Conservation (phyloP, 1,140 invertebrate genomes). For the Mercenaria mercenaria region DNA sequence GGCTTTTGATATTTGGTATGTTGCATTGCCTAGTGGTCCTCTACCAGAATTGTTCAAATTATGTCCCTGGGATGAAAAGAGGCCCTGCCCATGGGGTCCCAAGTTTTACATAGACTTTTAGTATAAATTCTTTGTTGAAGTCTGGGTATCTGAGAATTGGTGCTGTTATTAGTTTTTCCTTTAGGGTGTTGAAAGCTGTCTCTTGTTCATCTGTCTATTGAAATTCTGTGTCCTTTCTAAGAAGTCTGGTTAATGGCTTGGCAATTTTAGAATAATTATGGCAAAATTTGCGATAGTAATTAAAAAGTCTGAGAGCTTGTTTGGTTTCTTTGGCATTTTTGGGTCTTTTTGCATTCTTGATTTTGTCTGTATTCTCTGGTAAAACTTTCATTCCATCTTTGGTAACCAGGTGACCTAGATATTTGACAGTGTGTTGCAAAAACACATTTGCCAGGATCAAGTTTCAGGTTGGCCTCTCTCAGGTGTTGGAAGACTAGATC, state of each 20-base stretch:
- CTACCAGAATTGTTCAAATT: too few relatives aligned
- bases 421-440: constrained; percentile 69
- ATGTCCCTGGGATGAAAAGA: too few relatives aligned
- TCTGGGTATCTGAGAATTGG: constrained; percentile 20
- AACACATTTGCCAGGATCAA: constrained; percentile 71
- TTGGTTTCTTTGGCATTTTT: constrained; percentile 66
- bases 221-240: constrained; percentile 35
- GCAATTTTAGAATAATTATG: constrained; percentile 58
- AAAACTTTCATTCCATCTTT: constrained; percentile 65
- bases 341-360: neutral
- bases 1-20: too few relatives aligned
- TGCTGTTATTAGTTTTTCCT: neutral
- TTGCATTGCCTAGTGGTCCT: too few relatives aligned
- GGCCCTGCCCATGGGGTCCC: too few relatives aligned
- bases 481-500: constrained; percentile 45
- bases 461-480: constrained; percentile 68
- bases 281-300: constrained; percentile 79
- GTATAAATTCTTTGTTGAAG: constrained; percentile 24
- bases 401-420: constrained; percentile 67
- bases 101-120: too few relatives aligned
- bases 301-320: constrained; percentile 86
- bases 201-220: constrained; percentile 16
- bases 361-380: constrained; percentile 53
- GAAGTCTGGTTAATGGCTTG: constrained; percentile 54
- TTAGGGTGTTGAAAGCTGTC: constrained; percentile 11